Evolutionary conservation across 2,888 invertebrate genomes (phyloP).

Genomic region (Clepsis dumicolana): DNA sequence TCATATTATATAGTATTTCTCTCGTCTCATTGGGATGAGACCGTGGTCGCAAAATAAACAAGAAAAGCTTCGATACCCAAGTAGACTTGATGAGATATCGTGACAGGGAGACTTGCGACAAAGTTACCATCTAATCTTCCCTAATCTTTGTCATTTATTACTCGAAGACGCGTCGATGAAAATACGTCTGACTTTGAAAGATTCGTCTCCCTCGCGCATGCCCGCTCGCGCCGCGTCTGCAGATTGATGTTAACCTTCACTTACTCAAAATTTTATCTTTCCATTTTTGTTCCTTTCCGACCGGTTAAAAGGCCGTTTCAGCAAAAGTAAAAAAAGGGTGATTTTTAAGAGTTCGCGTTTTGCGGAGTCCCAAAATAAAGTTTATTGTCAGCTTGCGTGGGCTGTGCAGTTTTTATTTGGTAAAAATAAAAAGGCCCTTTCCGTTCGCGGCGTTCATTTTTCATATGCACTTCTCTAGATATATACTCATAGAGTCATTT

Average conservation of each 20-base stretch:
- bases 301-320: conserved; percentile 66
- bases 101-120: neutral
- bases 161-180: neutral
- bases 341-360: conserved; percentile 66
- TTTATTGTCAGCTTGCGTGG: conserved; percentile 75
- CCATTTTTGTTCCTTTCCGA: conserved; percentile 62
- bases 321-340: conserved; percentile 64
- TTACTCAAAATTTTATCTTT: conserved; percentile 56
- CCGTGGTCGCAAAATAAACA: no score
- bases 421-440: conserved; percentile 47
- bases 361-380: conserved; percentile 74
- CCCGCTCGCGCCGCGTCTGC: conserved; percentile 16
- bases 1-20: no score
- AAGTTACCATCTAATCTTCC: neutral
- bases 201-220: neutral
- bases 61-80: no score
- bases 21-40: no score
- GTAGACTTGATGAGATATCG: neutral
- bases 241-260: conserved; percentile 53
- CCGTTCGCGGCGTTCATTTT: conserved; percentile 46
- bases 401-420: conserved; percentile 54
- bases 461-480: conserved; percentile 45
- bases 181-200: neutral
- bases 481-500: conserved; percentile 44
- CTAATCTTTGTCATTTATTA: neutral